These are phyloP conservation scores for Phymorhynchus buccinoides DNA, from an alignment of 1,140 invertebrate species.

Conservation along the genomic window DNA sequence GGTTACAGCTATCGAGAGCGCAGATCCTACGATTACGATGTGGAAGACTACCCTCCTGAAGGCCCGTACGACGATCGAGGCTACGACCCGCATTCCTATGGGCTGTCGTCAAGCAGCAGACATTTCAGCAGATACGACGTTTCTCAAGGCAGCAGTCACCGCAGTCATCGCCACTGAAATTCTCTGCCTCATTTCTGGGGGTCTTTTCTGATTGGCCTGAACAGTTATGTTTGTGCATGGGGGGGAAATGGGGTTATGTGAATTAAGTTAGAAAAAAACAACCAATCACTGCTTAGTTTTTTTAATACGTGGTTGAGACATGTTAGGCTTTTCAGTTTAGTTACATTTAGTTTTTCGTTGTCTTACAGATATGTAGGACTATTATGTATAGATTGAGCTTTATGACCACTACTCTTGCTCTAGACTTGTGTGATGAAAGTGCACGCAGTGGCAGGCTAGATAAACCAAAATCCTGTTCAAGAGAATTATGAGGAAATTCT, in stretches of 20 bases:
- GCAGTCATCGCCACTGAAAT: constrained; percentile 1
- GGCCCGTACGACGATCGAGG: background rate
- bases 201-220: background rate
- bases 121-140: constrained; percentile 34
- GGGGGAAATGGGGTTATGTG: too few species aligned
- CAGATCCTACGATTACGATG: constrained; percentile 14
- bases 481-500: too few species aligned
- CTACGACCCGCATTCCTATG: constrained; percentile 36
- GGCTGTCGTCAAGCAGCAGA: constrained; percentile 43
- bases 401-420: background rate
- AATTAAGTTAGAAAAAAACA: too few species aligned
- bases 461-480: too few species aligned
- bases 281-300: too few species aligned
- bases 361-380: too few species aligned
- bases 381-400: background rate
- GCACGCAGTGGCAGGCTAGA: too few species aligned
- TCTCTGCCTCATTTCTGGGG: background rate
- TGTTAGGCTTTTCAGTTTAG: too few species aligned
- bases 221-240: too few species aligned
- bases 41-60: constrained; percentile 22
- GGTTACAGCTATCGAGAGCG: background rate
- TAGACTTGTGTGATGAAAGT: too few species aligned
- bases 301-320: too few species aligned
- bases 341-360: too few species aligned
- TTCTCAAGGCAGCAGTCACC: constrained; percentile 20